phyloP scores from a whole-genome alignment of 2,113 vertebrate species.

The Acrocephalus arundinaceus region DNA sequence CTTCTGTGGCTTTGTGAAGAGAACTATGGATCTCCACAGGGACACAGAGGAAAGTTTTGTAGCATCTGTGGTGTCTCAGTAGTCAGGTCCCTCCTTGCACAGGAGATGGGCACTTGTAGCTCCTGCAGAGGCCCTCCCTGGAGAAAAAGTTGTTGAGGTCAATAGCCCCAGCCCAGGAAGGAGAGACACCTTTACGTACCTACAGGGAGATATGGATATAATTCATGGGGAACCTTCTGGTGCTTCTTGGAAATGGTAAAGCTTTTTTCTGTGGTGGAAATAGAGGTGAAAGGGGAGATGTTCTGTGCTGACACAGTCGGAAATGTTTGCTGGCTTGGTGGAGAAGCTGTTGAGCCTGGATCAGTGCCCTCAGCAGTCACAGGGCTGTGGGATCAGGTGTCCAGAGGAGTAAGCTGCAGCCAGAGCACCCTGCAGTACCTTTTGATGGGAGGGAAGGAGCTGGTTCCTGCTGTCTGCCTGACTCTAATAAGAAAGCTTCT shows the following conservation, averaged over 20 bases:
- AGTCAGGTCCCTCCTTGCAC: background rate
- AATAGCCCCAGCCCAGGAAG: background rate
- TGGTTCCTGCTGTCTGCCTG: background rate
- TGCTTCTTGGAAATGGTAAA: background rate
- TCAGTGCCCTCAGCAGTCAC: background rate
- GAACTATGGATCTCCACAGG: background rate
- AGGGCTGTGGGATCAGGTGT: background rate
- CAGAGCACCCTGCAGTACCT: background rate
- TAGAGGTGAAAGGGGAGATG: background rate
- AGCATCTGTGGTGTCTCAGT: background rate
- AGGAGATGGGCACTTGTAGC: background rate
- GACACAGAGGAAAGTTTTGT: background rate
- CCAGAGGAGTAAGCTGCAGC: background rate
- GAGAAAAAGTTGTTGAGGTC: background rate
- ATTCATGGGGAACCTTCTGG: background rate
- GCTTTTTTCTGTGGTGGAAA: background rate
- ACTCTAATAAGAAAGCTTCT: background rate
- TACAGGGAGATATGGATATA: accelerated
- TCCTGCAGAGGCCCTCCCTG: background rate
- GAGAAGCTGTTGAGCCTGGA: background rate
- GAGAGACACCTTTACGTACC: background rate
- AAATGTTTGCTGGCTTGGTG: background rate
- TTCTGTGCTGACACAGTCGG: background rate
- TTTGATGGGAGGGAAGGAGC: background rate
- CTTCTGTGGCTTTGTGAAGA: background rate